These are phyloP conservation scores for Hypotaenidia okinawae DNA, from an alignment of 2,797 vertebrate species.

Conservation along the genomic window DNA sequence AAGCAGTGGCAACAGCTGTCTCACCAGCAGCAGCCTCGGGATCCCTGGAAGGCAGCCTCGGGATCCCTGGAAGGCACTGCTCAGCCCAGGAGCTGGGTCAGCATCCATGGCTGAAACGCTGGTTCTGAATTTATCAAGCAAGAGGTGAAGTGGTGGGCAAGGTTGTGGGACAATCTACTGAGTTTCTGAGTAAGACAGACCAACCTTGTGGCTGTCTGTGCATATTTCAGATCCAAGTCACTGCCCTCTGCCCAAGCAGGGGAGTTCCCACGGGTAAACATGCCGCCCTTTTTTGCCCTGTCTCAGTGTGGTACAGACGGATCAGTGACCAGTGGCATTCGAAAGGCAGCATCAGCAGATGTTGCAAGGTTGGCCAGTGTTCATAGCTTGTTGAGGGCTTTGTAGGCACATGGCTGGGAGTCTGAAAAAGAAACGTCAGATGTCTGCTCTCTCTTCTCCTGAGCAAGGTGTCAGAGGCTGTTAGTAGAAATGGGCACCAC, in stretches of 20 bases:
- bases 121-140: not conserved
- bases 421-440: not conserved
- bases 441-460: not conserved
- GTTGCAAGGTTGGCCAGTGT: not conserved
- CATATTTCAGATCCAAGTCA: not conserved
- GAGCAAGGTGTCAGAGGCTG: not conserved
- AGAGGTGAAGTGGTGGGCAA: not conserved
- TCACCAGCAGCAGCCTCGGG: not conserved
- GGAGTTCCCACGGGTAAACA: rapidly evolving
- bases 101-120: not conserved
- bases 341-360: not conserved
- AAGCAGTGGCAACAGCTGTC: not conserved
- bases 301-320: not conserved
- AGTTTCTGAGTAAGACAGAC: not conserved
- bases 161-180: not conserved
- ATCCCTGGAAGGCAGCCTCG: too few relatives aligned
- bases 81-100: not conserved
- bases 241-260: not conserved
- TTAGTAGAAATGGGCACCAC: not conserved
- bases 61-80: not conserved
- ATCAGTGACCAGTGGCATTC: not conserved
- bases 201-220: not conserved
- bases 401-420: not conserved
- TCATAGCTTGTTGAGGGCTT: not conserved
- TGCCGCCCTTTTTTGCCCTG: not conserved